These are phyloP conservation scores for Heloderma charlesbogerti DNA, from an alignment of 2,113 vertebrate genomes.

Conservation along the genomic window DNA sequence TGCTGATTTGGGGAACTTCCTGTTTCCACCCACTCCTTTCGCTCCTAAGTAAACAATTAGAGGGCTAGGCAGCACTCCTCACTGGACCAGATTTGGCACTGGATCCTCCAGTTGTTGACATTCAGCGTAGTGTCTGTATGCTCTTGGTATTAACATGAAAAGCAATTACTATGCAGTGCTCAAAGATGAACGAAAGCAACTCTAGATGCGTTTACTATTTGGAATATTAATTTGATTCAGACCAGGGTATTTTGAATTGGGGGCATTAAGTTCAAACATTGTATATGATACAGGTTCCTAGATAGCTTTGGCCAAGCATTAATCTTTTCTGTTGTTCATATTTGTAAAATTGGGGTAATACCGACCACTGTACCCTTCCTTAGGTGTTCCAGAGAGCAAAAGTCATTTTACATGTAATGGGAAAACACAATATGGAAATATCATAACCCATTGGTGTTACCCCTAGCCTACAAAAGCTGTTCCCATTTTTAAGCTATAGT, in stretches of 20 bases:
- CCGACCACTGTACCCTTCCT: neutral
- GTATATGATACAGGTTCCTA: neutral
- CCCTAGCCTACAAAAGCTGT: neutral
- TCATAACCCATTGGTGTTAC: neutral
- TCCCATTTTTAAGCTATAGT: neutral
- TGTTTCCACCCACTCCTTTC: neutral
- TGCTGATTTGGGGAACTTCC: neutral
- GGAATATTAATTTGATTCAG: neutral
- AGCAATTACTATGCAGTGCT: neutral
- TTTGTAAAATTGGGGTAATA: neutral
- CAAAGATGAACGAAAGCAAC: neutral
- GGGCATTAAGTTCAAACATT: neutral
- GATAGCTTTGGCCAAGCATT: neutral
- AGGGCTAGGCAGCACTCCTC: neutral
- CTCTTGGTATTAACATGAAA: neutral
- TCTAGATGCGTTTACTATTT: neutral
- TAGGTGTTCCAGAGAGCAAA: no score
- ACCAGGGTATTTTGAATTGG: neutral
- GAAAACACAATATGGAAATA: neutral
- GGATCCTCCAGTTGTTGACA: neutral
- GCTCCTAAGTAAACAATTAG: neutral
- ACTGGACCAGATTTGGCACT: neutral
- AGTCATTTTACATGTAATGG: neutral
- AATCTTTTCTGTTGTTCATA: neutral
- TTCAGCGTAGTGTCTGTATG: neutral